Conservation (phyloP, 2,888 invertebrate species). For the Diaphora mendica region DNA sequence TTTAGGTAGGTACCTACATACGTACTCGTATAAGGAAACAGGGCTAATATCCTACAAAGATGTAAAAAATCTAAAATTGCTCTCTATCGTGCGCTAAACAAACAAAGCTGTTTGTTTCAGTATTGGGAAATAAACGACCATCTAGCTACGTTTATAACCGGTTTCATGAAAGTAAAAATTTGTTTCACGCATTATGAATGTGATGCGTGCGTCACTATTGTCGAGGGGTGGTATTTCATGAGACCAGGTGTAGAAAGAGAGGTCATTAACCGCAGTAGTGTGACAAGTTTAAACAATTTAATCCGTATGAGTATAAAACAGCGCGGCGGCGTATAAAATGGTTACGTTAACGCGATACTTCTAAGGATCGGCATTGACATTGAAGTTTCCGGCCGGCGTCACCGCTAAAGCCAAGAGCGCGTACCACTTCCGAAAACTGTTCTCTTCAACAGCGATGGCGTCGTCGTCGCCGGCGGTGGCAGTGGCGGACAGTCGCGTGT, state of each 20-base stretch:
- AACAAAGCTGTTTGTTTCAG: slow-evolving; percentile 44
- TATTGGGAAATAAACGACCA: neutral
- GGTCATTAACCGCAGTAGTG: slow-evolving; percentile 66
- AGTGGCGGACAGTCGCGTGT: slow-evolving; percentile 71
- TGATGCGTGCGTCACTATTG: slow-evolving; percentile 37
- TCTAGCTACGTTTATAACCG: slow-evolving; percentile 62
- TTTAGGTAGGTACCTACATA: neutral
- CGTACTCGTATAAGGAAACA: slow-evolving; percentile 27
- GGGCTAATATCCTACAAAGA: slow-evolving; percentile 25
- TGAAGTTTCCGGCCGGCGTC: slow-evolving; percentile 58
- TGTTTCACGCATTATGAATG: slow-evolving; percentile 24
- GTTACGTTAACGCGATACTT: slow-evolving; percentile 42
- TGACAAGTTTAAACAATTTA: slow-evolving; percentile 52
- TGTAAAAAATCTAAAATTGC: slow-evolving; percentile 44
- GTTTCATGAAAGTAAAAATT: slow-evolving; percentile 58
- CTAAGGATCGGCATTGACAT: slow-evolving; percentile 80
- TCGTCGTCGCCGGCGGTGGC: slow-evolving; percentile 58
- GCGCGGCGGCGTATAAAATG: neutral
- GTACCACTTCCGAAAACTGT: slow-evolving; percentile 73
- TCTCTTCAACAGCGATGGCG: slow-evolving; percentile 74
- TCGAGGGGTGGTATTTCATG: slow-evolving; percentile 44
- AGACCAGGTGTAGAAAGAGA: slow-evolving; percentile 62
- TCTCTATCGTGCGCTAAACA: slow-evolving; percentile 42
- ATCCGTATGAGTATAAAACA: slow-evolving; percentile 21
- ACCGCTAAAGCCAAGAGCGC: slow-evolving; percentile 71